phyloP scores from a whole-genome alignment of 2,888 invertebrate species.

The Nephrotoma appendiculata region DNA sequence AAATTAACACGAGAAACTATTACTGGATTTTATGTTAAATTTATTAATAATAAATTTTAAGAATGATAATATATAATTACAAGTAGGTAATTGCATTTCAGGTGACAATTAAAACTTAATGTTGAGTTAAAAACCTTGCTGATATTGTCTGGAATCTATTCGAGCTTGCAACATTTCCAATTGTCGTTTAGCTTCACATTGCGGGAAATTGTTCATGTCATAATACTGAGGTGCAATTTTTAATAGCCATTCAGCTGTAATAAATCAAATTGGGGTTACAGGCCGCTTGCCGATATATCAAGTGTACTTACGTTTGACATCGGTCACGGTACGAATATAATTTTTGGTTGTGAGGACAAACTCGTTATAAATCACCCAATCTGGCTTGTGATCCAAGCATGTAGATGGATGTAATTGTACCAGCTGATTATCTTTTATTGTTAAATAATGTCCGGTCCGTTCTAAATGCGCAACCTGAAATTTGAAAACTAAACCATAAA shows the following conservation, averaged over 20 bases:
- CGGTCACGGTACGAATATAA: constrained; percentile 97
- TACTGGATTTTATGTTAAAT: neutral
- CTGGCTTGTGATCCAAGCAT: constrained; percentile 97
- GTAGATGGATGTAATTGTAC: constrained; percentile 98
- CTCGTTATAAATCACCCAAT: constrained; percentile 99
- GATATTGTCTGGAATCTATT: constrained; percentile 73
- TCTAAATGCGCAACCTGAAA: constrained; percentile 87
- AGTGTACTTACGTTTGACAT: constrained; percentile 71
- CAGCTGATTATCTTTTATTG: constrained; percentile 98
- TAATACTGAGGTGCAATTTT: constrained; percentile 97
- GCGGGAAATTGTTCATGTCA: constrained; percentile 94
- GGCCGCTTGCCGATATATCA: neutral
- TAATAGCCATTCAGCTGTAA: constrained; percentile 80
- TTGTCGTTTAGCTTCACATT: constrained; percentile 91
- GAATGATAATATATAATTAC: neutral
- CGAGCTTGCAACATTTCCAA: constrained; percentile 75
- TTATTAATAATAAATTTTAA: neutral
- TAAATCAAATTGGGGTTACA: neutral
- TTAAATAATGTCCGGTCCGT: constrained; percentile 93
- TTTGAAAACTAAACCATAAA: neutral
- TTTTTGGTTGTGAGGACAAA: constrained; percentile 99
- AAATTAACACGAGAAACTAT: neutral
- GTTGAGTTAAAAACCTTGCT: constrained; percentile 65
- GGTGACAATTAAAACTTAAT: neutral
- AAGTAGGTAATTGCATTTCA: neutral